phyloP scores from a whole-genome alignment of 2,113 vertebrate genomes.

The Eulemur macaco region DNA sequence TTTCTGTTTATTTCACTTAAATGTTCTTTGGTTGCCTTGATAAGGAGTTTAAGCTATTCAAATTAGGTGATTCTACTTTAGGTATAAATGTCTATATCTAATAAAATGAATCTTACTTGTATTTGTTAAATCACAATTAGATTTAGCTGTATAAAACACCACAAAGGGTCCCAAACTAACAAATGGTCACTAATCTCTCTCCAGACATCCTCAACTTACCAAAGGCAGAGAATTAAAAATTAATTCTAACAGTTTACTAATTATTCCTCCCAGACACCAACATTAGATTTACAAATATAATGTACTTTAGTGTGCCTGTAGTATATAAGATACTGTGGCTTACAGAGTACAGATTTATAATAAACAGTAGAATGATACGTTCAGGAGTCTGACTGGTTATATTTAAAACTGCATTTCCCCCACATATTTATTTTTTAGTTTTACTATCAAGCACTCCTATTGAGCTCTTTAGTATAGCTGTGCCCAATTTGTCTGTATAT shows the following conservation, averaged over 20 bases:
- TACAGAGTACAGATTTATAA: conserved; percentile 24
- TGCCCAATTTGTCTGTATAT: conserved; percentile 8
- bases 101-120: conserved; percentile 19
- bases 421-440: conserved; percentile 44
- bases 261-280: conserved; percentile 40
- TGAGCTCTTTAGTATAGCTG: background rate
- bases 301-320: background rate
- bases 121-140: conserved; percentile 47
- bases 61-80: background rate
- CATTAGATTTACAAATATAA: background rate
- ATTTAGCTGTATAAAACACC: background rate
- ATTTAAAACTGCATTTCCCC: conserved; percentile 35
- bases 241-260: conserved; percentile 23
- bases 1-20: conserved; percentile 29
- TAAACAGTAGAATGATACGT: background rate
- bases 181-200: conserved; percentile 16
- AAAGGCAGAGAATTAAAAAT: conserved; percentile 48
- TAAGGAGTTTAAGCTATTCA: conserved; percentile 18
- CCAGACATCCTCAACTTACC: background rate
- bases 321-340: background rate
- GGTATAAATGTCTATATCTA: background rate
- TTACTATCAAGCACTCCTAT: conserved; percentile 27
- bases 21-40: conserved; percentile 14
- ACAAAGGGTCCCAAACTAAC: background rate
- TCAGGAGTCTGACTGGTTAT: background rate